Conservation (phyloP, 2,888 invertebrate species). For the Mamestra brassicae region DNA sequence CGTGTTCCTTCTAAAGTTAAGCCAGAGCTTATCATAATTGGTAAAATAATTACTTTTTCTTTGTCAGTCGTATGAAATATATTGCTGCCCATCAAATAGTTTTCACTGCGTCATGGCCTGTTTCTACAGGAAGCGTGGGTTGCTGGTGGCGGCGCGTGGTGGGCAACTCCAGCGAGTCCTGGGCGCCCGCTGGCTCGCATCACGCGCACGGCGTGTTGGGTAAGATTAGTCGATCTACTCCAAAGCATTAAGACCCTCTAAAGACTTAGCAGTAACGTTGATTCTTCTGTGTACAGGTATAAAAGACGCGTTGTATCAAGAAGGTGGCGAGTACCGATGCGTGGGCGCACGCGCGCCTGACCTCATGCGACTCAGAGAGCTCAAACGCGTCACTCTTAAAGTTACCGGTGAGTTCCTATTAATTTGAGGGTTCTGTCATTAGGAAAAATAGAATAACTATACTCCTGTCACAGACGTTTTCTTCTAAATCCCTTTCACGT, state of each 20-base stretch:
- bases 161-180: conserved; percentile 81
- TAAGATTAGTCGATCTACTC: conserved; percentile 51
- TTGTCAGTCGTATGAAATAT: no score
- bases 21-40: no score
- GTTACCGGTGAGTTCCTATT: conserved; percentile 80
- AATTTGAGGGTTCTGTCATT: background rate
- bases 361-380: conserved; percentile 79
- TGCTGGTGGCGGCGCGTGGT: conserved; percentile 88
- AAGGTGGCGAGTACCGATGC: conserved; percentile 95
- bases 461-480: no score
- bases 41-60: no score
- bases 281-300: conserved; percentile 80
- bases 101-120: background rate
- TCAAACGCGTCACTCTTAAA: conserved; percentile 84
- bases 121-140: conserved; percentile 82
- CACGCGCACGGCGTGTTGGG: conserved; percentile 87
- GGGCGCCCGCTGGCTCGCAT: conserved; percentile 86
- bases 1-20: background rate
- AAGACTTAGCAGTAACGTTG: background rate
- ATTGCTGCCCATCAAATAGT: no score
- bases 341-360: conserved; percentile 88
- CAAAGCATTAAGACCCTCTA: background rate
- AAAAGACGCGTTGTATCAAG: conserved; percentile 94
- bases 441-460: background rate
- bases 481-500: no score